Evolutionary conservation across 2,797 vertebrate genomes (phyloP), one percentile per base, ranked within the genome.

Genomic region (Smutsia gigantea): DNA sequence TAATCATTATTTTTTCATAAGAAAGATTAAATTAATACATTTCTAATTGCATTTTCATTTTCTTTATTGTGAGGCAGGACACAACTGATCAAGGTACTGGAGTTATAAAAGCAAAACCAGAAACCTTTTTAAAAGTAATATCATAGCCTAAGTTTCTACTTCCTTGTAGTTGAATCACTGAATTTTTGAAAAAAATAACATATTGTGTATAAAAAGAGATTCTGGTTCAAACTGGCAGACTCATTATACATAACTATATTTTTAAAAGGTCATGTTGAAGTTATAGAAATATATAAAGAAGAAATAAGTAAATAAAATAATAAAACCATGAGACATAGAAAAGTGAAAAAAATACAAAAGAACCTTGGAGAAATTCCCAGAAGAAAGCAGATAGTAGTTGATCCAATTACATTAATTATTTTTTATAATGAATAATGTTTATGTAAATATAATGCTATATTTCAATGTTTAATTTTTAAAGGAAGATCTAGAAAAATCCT

Each of bases 351-450:
- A 53, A 57, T 39, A 69, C 1, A 49, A 87, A 93, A 94, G 46
- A 96, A 18, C 2, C 78, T 91, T 96, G 78, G 93, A 96, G 49
- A 79, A 95, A 83, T 61, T 96, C 93, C 78, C 74, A 91, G 86
- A 85, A 94, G 72, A 89, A 95, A 87, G 34, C 93, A 97, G 88
- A 96, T 93, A 57, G 89, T 49, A 91, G 23, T 53, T 53, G 53
- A 84, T 92, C 10, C 19, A 96, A 93, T 94, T 94, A 78, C 61
- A 57, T 95, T 93, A 95, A 92, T 95, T 83, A 94, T 57, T 72
- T 93, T 93, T 78, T 49, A 66, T 46, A 87, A 91, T 92, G 59
- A 85, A 88, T 94, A 91, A 27, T 97, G 71, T 87, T 96, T 93
- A 51, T 81, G 57, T 75, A 94, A 91, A 79, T 19, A 53, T 77